Evolutionary conservation across 2,113 vertebrate genomes (phyloP), one percentile per base, ranked within the genome.

Genomic region (Tricholaema leucomelas): DNA sequence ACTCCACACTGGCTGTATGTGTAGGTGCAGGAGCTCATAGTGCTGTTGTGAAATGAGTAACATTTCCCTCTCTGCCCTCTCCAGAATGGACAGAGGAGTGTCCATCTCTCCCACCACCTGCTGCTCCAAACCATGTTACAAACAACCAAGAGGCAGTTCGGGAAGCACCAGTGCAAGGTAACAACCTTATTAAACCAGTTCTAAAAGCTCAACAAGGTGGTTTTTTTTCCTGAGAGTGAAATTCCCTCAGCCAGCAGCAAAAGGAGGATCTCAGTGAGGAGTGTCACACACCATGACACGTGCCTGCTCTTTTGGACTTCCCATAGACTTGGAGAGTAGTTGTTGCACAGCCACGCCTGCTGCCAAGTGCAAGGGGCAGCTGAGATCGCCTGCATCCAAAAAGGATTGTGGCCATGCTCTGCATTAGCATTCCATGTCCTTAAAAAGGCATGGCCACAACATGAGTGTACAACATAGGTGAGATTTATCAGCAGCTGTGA

Each of bases 1-100:
- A 33, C 19, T 46, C 18, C 38, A 10, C 40, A 2, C 42, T 91
- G 56, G 27, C 58, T 23, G 58, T 5, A 8, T 55, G 61, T 69
- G 71, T 63, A 36, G 3, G 0, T 40, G 36, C 46, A 81, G 81
- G 61, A 81, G 67, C 73, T 90, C 35, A 1, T 19, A 19, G 83
- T 33, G 85, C 77, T 86, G 61, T 69, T 75, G 80, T 81, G 92
- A 88, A 86, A 77, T 35, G 3, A 95, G 94, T 92, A 78, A 87
- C 46, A 20, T 65, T 69, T 82, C 73, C 74, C 78, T 81, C 70
- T 97, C 97, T 97, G 91, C 84, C 95, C 95, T 86, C 97, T 97
- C 63, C 95, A 99, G 99, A 99, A 96, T 99, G 99, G 99, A 98
- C 99, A 80, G 99, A 99, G 96, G 99, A 99, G 71, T 98, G 98